Conservation (phyloP, 2,888 invertebrate genomes). For the Lysandra bellargus region DNA sequence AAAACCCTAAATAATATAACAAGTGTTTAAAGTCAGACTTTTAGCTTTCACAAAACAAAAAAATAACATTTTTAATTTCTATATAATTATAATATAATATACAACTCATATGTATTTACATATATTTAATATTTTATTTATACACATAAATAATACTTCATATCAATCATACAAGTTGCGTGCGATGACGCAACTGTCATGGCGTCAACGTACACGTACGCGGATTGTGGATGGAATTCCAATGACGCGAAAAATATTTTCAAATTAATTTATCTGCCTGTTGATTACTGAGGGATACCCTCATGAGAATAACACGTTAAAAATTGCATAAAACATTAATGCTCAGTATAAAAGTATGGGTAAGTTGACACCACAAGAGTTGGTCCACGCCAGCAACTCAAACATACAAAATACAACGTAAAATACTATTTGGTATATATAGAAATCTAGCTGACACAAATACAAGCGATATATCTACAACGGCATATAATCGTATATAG, state of each 20-base stretch:
- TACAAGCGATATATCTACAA: conserved; percentile 73
- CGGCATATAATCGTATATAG: conserved; percentile 72
- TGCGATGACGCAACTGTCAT: conserved; percentile 43
- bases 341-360: background rate
- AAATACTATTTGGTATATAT: conserved; percentile 80
- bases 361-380: conserved; percentile 39
- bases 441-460: conserved; percentile 77
- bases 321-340: background rate
- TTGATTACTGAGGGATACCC: background rate
- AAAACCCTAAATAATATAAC: conserved; percentile 68
- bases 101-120: conserved; percentile 78
- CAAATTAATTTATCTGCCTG: background rate
- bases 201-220: conserved; percentile 39
- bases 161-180: conserved; percentile 63
- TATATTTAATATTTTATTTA: conserved; percentile 76
- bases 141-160: conserved; percentile 74
- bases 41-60: conserved; percentile 72
- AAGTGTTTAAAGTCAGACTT: conserved; percentile 80
- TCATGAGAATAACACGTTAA: background rate
- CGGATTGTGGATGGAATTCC: background rate
- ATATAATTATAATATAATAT: conserved; percentile 68
- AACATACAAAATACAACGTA: conserved; percentile 74
- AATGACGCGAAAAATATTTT: background rate
- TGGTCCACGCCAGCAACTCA: conserved; percentile 49
- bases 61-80: conserved; percentile 75